Evolutionary conservation across 2,797 vertebrate genomes (phyloP).

Genomic region (Lagodon rhomboides): DNA sequence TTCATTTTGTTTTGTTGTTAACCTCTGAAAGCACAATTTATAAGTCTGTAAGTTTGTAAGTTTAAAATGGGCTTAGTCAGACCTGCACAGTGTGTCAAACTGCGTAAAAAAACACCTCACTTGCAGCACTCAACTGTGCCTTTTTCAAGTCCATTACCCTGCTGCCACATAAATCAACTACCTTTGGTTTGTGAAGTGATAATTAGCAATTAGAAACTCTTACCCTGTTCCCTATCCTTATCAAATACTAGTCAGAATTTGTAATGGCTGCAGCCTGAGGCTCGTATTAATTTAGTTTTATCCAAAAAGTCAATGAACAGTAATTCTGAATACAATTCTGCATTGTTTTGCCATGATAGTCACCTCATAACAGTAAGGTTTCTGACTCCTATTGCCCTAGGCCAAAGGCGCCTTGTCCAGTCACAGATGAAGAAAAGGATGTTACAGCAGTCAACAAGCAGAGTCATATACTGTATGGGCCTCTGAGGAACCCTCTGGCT

Average conservation of each 20-base stretch:
- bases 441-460: constrained; percentile 47
- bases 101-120: not conserved
- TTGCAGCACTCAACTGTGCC: not conserved
- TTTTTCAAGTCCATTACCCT: not conserved
- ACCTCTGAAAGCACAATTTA: not conserved
- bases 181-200: not conserved
- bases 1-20: not conserved
- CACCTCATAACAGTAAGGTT: constrained; percentile 48
- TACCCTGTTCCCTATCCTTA: not conserved
- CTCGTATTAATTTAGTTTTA: constrained; percentile 48
- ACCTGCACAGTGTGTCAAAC: not conserved
- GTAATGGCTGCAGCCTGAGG: constrained; percentile 12
- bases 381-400: constrained; percentile 47
- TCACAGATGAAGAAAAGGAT: constrained; percentile 47
- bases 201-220: not conserved
- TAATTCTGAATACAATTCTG: constrained; percentile 16
- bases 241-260: constrained; percentile 4
- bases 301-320: constrained; percentile 27
- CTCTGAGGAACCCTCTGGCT: constrained; percentile 53
- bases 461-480: constrained; percentile 39
- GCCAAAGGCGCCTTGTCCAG: constrained; percentile 39
- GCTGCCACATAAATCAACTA: not conserved
- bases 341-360: constrained; percentile 17
- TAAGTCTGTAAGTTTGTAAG: too few species aligned
- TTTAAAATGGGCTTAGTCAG: not conserved